Percentiles rank a stretch among this genome's conserved stretches.
Conservation (phyloP, 2,113 vertebrate genomes). For the Oncorhynchus keta region DNA sequence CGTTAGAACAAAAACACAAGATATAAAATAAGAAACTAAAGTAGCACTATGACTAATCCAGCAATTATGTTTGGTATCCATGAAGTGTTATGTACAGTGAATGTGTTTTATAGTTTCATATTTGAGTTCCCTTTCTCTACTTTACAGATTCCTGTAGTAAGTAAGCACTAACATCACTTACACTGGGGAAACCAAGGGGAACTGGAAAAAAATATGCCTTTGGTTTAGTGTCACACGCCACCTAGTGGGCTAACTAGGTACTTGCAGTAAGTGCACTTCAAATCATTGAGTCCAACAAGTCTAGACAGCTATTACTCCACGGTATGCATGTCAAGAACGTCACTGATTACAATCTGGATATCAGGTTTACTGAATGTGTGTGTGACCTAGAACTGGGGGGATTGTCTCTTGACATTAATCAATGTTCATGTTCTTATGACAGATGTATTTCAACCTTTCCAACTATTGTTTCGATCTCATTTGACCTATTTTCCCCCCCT, state of each 20-base stretch:
- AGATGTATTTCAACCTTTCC: too few species aligned
- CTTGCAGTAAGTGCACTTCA: background rate
- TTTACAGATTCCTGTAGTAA: conserved; percentile 8
- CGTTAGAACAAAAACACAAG: background rate
- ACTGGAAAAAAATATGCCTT: background rate
- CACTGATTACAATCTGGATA: too few species aligned
- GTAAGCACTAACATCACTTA: conserved; percentile 12
- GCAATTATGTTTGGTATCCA: background rate
- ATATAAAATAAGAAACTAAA: background rate
- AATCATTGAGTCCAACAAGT: background rate
- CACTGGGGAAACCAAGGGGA: conserved; percentile 16
- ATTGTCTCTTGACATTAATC: too few species aligned
- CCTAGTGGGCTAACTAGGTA: conserved; percentile 43
- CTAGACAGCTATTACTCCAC: too few species aligned
- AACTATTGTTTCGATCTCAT: too few species aligned
- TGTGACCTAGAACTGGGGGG: too few species aligned
- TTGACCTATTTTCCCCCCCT: background rate
- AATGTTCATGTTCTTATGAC: too few species aligned
- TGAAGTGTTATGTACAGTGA: background rate
- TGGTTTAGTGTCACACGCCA: conserved; percentile 17
- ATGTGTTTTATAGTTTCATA: background rate
- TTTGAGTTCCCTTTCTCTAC: background rate
- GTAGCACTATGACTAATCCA: background rate
- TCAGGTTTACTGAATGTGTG: too few species aligned
- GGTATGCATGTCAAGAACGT: too few species aligned